phyloP scores from a whole-genome alignment of 2,888 invertebrate genomes.

The Myopa testacea region DNA sequence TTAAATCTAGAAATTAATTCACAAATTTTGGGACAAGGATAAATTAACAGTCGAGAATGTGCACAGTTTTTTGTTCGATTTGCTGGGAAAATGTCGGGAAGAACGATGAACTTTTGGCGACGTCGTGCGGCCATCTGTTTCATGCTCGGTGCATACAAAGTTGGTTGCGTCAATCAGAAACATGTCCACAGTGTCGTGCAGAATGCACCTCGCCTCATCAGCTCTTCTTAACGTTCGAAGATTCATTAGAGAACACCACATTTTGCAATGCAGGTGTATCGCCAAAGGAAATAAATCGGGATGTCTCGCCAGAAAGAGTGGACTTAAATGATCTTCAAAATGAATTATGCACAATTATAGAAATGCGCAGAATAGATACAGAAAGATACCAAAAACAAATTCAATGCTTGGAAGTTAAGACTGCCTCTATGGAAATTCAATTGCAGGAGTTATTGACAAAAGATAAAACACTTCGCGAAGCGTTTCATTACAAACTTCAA shows the following conservation, averaged over 20 bases:
- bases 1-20: too few species aligned
- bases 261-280: neutral
- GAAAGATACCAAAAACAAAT: conserved; percentile 11
- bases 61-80: conserved; percentile 21
- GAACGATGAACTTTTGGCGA: conserved; percentile 12
- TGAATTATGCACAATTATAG: conserved; percentile 3
- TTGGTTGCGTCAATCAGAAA: conserved; percentile 23
- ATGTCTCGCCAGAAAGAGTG: neutral
- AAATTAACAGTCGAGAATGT: neutral
- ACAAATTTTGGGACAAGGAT: too few species aligned
- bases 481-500: conserved; percentile 29
- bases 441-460: conserved; percentile 20
- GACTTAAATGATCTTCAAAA: neutral
- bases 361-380: neutral
- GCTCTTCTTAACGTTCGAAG: conserved; percentile 23
- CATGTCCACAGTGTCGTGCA: conserved; percentile 30
- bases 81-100: conserved; percentile 23
- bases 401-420: neutral
- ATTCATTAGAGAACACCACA: neutral
- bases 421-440: conserved; percentile 18
- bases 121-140: conserved; percentile 25
- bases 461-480: conserved; percentile 29
- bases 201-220: conserved; percentile 6
- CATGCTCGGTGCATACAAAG: conserved; percentile 26
- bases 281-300: conserved; percentile 14